phyloP scores from a whole-genome alignment of 2,888 invertebrate genomes.

The Copidosoma aretas region DNA sequence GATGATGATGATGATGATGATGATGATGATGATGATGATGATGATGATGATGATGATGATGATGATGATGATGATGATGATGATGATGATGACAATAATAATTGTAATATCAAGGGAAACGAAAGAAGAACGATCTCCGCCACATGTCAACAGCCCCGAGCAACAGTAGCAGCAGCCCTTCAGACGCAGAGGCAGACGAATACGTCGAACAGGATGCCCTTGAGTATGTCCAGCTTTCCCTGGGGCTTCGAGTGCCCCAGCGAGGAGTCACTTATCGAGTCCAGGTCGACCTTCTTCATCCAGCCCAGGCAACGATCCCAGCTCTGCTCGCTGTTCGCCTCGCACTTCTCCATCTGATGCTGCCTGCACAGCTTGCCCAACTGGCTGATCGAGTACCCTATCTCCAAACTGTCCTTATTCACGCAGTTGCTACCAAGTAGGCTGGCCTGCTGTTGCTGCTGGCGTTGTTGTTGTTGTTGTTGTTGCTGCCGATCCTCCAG shows the following conservation, averaged over 20 bases:
- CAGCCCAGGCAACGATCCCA: slow-evolving; percentile 49
- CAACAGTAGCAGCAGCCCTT: slow-evolving; percentile 16
- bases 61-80: too few relatives aligned
- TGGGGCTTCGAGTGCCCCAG: slow-evolving; percentile 52
- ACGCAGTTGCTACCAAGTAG: slow-evolving; percentile 44
- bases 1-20: too few relatives aligned
- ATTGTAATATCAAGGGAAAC: too few relatives aligned
- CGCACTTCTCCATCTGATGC: slow-evolving; percentile 42
- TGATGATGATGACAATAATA: too few relatives aligned
- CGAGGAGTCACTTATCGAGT: slow-evolving; percentile 50
- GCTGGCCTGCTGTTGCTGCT: slow-evolving; percentile 2
- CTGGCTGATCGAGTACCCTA: slow-evolving; percentile 55
- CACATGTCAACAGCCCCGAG: too few relatives aligned
- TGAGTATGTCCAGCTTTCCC: slow-evolving; percentile 55
- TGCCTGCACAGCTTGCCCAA: slow-evolving; percentile 49
- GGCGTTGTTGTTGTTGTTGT: not conserved
- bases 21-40: too few relatives aligned
- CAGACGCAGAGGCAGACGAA: slow-evolving; percentile 57
- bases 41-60: too few relatives aligned
- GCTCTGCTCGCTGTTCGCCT: slow-evolving; percentile 43
- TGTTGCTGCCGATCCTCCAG: slow-evolving; percentile 18
- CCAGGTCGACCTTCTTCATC: slow-evolving; percentile 50
- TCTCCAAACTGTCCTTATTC: slow-evolving; percentile 55
- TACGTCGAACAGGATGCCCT: slow-evolving; percentile 55
- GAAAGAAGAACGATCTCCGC: too few relatives aligned